phyloP scores from a whole-genome alignment of 2,888 invertebrate genomes.

The Acronicta leporina region DNA sequence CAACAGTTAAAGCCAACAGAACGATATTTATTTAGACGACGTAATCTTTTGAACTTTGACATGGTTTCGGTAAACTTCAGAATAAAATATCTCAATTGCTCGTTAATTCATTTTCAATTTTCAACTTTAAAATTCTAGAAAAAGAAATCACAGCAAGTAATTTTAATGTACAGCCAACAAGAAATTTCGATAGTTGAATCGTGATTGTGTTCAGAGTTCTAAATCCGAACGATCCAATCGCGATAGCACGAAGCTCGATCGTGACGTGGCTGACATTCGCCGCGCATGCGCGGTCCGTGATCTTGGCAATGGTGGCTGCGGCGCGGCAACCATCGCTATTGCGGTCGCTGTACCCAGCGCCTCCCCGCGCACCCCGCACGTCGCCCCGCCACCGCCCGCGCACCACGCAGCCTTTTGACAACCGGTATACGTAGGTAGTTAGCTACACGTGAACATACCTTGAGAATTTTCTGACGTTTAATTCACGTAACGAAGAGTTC shows the following conservation, averaged over 20 bases:
- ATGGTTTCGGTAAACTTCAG: too few species aligned
- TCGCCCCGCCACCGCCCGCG: conserved; percentile 43
- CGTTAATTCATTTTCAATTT: too few species aligned
- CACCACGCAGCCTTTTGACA: conserved; percentile 81
- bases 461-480: conserved; percentile 86
- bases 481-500: conserved; percentile 82
- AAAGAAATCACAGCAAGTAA: conserved; percentile 33
- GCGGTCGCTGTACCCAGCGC: conserved; percentile 86
- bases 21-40: not conserved
- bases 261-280: conserved; percentile 89
- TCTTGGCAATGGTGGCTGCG: conserved; percentile 89
- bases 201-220: conserved; percentile 80
- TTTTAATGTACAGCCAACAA: conserved; percentile 62
- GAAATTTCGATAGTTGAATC: conserved; percentile 64
- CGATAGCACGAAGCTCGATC: conserved; percentile 83
- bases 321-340: conserved; percentile 79
- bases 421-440: conserved; percentile 80
- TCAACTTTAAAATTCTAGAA: too few species aligned
- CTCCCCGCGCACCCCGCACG: conserved; percentile 61
- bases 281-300: conserved; percentile 88
- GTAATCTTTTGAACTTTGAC: conserved; percentile 27
- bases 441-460: conserved; percentile 74
- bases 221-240: conserved; percentile 81
- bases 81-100: too few species aligned
- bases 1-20: not conserved